phyloP scores from a whole-genome alignment of 2,797 vertebrate genomes.

The Tragopan temminckii region DNA sequence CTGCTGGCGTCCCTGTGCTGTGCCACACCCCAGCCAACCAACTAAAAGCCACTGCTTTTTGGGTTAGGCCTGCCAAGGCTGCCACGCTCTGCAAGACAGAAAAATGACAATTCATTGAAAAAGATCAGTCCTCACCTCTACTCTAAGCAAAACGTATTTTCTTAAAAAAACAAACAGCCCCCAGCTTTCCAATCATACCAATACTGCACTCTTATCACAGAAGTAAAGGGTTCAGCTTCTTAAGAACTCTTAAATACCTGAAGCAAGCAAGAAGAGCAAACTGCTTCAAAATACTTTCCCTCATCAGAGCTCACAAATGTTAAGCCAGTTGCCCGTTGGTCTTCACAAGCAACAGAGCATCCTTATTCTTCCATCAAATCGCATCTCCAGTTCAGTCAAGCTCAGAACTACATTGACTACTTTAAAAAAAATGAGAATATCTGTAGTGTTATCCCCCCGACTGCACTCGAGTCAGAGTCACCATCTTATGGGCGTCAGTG shows the following conservation, averaged over 20 bases:
- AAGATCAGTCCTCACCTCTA: accelerated
- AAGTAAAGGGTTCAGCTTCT: background rate
- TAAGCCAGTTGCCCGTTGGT: background rate
- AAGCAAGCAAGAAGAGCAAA: background rate
- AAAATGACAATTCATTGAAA: background rate
- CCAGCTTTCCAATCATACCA: background rate
- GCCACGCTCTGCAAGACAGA: background rate
- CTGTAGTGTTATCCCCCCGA: background rate
- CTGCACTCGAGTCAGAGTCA: background rate
- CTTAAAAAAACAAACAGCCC: background rate
- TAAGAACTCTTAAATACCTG: background rate
- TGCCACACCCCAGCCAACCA: too few relatives aligned
- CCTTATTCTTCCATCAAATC: background rate
- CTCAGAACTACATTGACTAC: background rate
- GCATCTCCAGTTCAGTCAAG: background rate
- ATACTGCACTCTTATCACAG: background rate
- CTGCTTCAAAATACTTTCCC: background rate
- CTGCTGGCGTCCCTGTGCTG: accelerated
- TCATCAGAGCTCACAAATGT: background rate
- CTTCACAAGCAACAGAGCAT: background rate
- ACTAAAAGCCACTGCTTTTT: accelerated
- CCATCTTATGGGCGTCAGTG: accelerated
- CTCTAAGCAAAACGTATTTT: background rate
- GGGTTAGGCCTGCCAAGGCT: background rate
- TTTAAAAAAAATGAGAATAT: background rate